Evolutionary conservation across 2,888 invertebrate species (phyloP).

Genomic region (Blera fallax): DNA sequence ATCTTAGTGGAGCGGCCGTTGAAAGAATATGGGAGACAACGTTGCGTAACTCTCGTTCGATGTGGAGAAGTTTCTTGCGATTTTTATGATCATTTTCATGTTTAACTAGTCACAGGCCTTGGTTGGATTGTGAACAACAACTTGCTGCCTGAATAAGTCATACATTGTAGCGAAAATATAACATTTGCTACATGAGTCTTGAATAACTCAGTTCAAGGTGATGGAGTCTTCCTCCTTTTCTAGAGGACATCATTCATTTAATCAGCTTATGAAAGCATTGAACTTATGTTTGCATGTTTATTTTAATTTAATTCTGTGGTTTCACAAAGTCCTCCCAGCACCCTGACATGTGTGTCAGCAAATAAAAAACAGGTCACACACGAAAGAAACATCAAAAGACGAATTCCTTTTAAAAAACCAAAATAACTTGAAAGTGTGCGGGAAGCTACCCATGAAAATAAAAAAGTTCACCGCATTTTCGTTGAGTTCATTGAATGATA

Average conservation of each 20-base stretch:
- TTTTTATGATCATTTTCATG: background rate
- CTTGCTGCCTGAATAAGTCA: background rate
- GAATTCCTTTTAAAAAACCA: background rate
- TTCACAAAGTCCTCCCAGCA: too few species aligned
- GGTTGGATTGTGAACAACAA: background rate
- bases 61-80: conserved; percentile 2
- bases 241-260: too few species aligned
- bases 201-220: too few species aligned
- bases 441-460: too few species aligned
- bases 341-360: background rate
- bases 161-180: background rate
- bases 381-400: background rate
- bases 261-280: too few species aligned
- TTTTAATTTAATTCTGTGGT: too few species aligned
- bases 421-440: background rate
- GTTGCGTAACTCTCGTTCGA: conserved; percentile 31
- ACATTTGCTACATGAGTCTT: too few species aligned
- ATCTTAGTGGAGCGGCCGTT: conserved; percentile 15
- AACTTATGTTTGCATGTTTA: too few species aligned
- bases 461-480: too few species aligned
- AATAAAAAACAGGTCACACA: background rate
- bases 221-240: too few species aligned
- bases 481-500: too few species aligned
- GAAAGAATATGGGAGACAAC: conserved; percentile 38
- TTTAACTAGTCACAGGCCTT: conserved; percentile 10